Conservation (phyloP, 2,797 vertebrate genomes). For the Thaleichthys pacificus region DNA sequence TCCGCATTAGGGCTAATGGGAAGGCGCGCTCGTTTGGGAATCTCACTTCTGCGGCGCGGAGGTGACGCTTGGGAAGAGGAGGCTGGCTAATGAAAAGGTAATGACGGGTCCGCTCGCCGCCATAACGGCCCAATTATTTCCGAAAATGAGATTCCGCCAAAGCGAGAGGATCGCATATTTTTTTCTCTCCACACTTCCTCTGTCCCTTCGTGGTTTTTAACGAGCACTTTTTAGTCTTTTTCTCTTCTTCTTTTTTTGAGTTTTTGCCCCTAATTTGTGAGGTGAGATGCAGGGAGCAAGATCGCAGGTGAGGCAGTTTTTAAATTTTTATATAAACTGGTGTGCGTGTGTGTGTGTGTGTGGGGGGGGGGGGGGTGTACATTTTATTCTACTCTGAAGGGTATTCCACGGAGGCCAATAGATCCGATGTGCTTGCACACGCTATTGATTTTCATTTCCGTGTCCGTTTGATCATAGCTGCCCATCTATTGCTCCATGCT, state of each 20-base stretch:
- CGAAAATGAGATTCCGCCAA: slow-evolving; percentile 21
- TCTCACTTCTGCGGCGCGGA: slow-evolving; percentile 15
- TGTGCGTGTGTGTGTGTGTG: slow-evolving; percentile 12
- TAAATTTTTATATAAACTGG: no score
- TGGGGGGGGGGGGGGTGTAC: background rate
- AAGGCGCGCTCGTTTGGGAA: background rate
- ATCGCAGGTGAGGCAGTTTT: background rate
- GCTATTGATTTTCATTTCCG: slow-evolving; percentile 37
- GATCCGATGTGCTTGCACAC: slow-evolving; percentile 33
- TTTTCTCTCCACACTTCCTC: slow-evolving; percentile 22
- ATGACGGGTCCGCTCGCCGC: slow-evolving; percentile 43
- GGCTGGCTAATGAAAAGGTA: slow-evolving; percentile 51
- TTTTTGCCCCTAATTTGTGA: slow-evolving; percentile 29
- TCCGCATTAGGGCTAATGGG: slow-evolving; percentile 46
- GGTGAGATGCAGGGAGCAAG: slow-evolving; percentile 8
- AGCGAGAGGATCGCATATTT: no score
- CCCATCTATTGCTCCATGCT: background rate
- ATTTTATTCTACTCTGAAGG: slow-evolving; percentile 11
- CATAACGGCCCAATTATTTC: slow-evolving; percentile 53
- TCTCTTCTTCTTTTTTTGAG: slow-evolving; percentile 30
- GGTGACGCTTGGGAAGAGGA: slow-evolving; percentile 27
- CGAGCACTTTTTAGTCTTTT: slow-evolving; percentile 20
- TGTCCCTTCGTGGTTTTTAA: background rate
- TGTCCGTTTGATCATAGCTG: background rate
- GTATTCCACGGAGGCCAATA: slow-evolving; percentile 20